Evolutionary conservation across 2,888 invertebrate genomes (phyloP).

Genomic region (Dryococelus australis): DNA sequence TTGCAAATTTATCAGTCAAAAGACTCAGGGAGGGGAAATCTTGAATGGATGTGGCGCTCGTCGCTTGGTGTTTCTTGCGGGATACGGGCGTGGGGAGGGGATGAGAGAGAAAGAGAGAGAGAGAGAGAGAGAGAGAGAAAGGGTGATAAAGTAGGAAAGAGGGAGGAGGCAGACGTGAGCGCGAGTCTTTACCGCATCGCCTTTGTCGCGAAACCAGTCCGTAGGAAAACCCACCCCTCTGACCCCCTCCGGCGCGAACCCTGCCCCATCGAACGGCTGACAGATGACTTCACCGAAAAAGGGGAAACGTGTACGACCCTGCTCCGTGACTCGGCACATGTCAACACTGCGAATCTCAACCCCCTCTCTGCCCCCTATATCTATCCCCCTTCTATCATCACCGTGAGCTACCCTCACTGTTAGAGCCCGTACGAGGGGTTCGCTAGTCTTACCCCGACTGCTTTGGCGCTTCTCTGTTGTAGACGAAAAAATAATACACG

Average conservation of each 20-base stretch:
- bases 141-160: not conserved
- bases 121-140: not conserved
- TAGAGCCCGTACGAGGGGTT: too few species aligned
- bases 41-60: too few species aligned
- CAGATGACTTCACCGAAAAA: not conserved
- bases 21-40: too few species aligned
- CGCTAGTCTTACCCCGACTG: not conserved
- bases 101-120: not conserved
- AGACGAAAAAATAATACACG: not conserved
- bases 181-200: not conserved
- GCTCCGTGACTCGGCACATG: slow-evolving; percentile 8
- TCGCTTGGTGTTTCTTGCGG: not conserved
- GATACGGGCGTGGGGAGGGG: not conserved
- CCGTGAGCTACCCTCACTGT: not conserved
- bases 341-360: not conserved
- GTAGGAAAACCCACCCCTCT: not conserved
- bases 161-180: not conserved
- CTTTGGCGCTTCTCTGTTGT: not conserved
- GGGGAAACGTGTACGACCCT: not conserved
- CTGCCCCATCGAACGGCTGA: not conserved
- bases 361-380: not conserved
- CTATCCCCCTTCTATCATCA: not conserved
- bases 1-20: too few species aligned
- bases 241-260: not conserved
- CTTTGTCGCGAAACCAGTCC: not conserved